A percentile compares a stretch with the other conserved stretches of the same genome.
Conservation (phyloP, 2,797 vertebrate genomes). For the Fundulus diaphanus region DNA sequence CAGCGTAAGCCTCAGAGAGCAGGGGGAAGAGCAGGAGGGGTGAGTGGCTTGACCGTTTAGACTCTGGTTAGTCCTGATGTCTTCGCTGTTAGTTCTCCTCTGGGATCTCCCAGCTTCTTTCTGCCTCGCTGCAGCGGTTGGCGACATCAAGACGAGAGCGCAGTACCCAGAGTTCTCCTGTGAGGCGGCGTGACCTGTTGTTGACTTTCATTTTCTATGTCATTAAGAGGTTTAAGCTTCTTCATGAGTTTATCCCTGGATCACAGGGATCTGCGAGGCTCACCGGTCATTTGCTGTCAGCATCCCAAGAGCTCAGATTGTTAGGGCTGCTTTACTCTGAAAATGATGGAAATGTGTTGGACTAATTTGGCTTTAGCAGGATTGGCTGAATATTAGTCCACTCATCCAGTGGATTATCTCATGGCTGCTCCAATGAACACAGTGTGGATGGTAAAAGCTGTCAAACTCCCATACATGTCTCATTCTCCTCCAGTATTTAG, state of each 20-base stretch:
- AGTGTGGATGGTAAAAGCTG: conserved; percentile 51
- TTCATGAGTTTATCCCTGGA: conserved; percentile 75
- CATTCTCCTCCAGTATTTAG: conserved; percentile 26
- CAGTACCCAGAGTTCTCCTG: conserved; percentile 54
- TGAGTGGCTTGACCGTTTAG: conserved; percentile 16
- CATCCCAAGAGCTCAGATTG: conserved; percentile 67
- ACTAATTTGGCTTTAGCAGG: conserved; percentile 81
- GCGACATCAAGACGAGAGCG: conserved; percentile 22
- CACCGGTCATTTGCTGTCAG: conserved; percentile 70
- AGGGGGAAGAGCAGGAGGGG: not conserved
- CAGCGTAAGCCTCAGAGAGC: conserved; percentile 52
- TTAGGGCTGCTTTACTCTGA: conserved; percentile 67
- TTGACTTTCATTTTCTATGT: conserved; percentile 71
- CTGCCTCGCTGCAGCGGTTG: not conserved
- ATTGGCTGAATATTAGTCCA: conserved; percentile 79
- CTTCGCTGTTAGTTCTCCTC: conserved; percentile 31
- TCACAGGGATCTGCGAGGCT: conserved; percentile 73
- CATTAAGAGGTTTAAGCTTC: conserved; percentile 72
- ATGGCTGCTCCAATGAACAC: conserved; percentile 52
- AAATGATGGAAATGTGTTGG: conserved; percentile 78
- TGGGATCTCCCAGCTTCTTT: conserved; percentile 30
- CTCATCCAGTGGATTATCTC: conserved; percentile 75
- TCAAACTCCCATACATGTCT: conserved; percentile 38
- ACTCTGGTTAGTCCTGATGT: conserved; percentile 34
- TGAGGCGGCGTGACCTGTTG: conserved; percentile 67